These are phyloP conservation scores for Xiphias gladius DNA, from an alignment of 2,113 vertebrate species.

Conservation along the genomic window DNA sequence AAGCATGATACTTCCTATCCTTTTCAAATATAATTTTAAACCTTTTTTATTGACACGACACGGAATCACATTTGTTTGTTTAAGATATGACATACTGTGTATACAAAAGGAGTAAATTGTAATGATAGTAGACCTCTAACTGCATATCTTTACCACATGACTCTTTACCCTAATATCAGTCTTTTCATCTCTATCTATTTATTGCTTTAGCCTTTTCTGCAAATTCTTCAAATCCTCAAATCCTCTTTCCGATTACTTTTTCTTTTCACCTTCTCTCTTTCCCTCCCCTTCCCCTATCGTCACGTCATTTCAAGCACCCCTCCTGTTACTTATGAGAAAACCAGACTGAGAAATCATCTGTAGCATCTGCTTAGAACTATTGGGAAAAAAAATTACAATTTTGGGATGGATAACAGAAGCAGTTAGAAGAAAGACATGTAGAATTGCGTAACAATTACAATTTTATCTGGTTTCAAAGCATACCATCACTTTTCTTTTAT, in stretches of 20 bases:
- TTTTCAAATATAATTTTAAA: conserved; percentile 3
- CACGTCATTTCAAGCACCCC: neutral
- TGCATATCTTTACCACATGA: neutral
- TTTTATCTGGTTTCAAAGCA: neutral
- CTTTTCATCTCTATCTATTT: neutral
- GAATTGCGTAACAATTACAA: neutral
- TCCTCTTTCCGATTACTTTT: neutral
- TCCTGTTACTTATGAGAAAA: conserved; percentile 9
- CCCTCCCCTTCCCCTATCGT: neutral
- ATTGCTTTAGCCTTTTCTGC: conserved; percentile 1
- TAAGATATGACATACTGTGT: neutral
- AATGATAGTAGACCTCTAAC: no score
- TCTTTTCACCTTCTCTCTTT: neutral
- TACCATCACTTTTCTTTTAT: neutral
- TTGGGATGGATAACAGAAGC: neutral
- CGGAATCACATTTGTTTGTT: neutral
- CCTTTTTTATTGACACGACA: neutral
- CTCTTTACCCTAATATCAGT: neutral
- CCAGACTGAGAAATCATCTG: conserved; percentile 2
- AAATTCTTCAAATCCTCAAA: no score
- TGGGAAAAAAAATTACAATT: neutral
- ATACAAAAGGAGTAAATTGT: neutral
- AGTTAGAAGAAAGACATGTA: neutral
- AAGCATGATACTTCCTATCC: neutral
- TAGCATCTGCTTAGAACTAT: neutral